Evolutionary conservation across 2,797 vertebrate species (phyloP), one percentile per base, ranked within the genome.

Genomic region (Lycodopsis pacificus): DNA sequence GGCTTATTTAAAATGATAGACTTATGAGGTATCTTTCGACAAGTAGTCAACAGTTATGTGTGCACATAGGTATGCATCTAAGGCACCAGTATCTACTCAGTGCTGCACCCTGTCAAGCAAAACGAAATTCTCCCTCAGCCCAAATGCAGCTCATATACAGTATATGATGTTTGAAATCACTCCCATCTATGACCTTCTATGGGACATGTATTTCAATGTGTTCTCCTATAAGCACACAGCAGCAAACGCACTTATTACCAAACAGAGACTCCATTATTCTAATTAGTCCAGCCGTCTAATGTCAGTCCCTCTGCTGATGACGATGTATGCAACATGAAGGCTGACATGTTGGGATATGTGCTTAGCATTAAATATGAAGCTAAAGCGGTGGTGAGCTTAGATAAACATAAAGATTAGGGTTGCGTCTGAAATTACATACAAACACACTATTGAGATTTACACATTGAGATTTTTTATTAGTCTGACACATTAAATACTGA

Each of bases 51-150:
- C 40, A 64, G 66, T 68, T 48, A 44, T 40, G 40, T 73, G 62
- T 81, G 61, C 66, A 76, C 66, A 84, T 88, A 80, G 48, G 17
- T 77, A 81, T 88, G 79, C 44, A 88, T 85, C 69, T 80, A 59
- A 85, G 80, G 63, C 77, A 68, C 38, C 57, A 76, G 40, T 76
- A 66, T 64, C 59, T 77, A 65, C 48, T 65, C 48, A 63, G 54
- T 48, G 56, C 34, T 71, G 64, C 71, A 65, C 36, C 53, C 74
- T 58, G 54, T 73, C 71, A 84, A 69, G 61, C 25, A n/a, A 78
- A 83, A 79, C 42, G 7, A 32, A 79, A 70, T 62, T 34, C 64
- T 79, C 65, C n/a, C 42, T 59, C 46, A 36, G 30, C 56, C 59
- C 48, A 57, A 30, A 58, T 32, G 44, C 49, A 63, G 30, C 66